Base-by-base conservation (phyloP, 1,140 invertebrate genomes). In the Phymastichus coffea region DNA sequence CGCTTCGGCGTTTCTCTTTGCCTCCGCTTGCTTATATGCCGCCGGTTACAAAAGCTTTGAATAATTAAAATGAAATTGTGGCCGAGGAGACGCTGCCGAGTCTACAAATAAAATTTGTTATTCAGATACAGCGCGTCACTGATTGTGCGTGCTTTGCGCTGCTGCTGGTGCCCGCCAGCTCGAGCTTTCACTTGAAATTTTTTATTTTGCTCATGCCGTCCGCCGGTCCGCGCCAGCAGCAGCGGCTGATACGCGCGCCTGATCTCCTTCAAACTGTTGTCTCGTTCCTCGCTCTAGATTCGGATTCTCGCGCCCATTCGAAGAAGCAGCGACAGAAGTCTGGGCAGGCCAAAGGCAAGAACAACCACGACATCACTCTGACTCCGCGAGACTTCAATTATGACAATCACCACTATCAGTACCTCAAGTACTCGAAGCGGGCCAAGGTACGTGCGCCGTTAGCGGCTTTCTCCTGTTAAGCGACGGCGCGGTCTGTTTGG, bases 371-470 rank as follows among this genome's bases (percentile, higher is more conserved):
- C 51, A 78, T 79, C 70, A 88, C 86, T 26, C 86, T 88, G 68
- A 88, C 87, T 6, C 87, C 87, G 6, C 85, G 88, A 66, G 88
- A 90, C 71, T 89, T 90, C 73, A 90, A 88, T 72, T 90, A 88
- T 68, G 87, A 89, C 66, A 89, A 89, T 80, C 89, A 90, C 75
- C 88, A 89, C 74, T 90, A 89, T 76, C 89, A 89, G 67, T 89
- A 90, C 70, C 85, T 90, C 65, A 90, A 89, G 73, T 90, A 89
- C 70, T 87, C 85, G 19, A 88, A 88, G 69, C 86, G 85, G 64
- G 83, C 82, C 66, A 89, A 89, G 81, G 86, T 86, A 70, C 80
- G 76, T 63, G 43, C 49, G 49, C 28, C 43, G 51, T 6, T 33
- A n/a, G n/a, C n/a, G n/a, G n/a, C n/a, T n/a, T n/a, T n/a, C n/a